Base-by-base conservation (phyloP, 2,797 vertebrate species). In the Benthosema pterotum region DNA sequence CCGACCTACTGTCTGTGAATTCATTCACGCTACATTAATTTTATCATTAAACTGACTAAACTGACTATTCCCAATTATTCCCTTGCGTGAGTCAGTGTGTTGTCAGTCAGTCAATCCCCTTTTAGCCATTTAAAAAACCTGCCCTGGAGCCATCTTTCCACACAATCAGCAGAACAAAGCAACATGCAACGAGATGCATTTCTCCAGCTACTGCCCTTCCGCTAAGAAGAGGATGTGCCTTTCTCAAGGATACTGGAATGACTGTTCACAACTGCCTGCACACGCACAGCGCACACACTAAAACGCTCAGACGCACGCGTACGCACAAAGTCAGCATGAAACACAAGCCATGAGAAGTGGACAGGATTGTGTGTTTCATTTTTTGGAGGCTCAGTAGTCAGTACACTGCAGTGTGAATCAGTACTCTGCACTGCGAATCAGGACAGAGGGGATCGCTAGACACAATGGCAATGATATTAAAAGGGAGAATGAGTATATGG, bases 291-390 rank as follows among this genome's bases (percentile, higher is more conserved):
- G n/a, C n/a, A 48, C 22, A 59, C 66, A 70, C 52, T 61, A 16
- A 55, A 22, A 58, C 57, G 67, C 59, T 42, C 71, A 48, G 57
- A 60, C 53, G 46, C 42, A 58, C 48, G 51, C 14, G 32, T 63
- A 63, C 42, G 48, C 57, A 70, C 57, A 4, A 52, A 80, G 79
- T 88, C 85, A 88, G 85, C 84, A 89, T 88, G 88, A 88, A 89
- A 90, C 79, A 75, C 12, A 89, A 89, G 72, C 82, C 80, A 64
- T 68, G 64, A 79, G 74, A 88, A 90, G 86, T 86, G 83, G 76
- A 82, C 81, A 65, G 84, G 67, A 45, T 66, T 80, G 68, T 48
- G 53, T 49, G 69, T 83, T 82, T 83, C 71, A 38, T 38, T 38
- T 38, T 38, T 38, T 38, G 8, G 54, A 63, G 71, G 58, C 70